phyloP scores from a whole-genome alignment of 53 echinoderm and acorn worm genomes.

The Luidia sarsii region DNA sequence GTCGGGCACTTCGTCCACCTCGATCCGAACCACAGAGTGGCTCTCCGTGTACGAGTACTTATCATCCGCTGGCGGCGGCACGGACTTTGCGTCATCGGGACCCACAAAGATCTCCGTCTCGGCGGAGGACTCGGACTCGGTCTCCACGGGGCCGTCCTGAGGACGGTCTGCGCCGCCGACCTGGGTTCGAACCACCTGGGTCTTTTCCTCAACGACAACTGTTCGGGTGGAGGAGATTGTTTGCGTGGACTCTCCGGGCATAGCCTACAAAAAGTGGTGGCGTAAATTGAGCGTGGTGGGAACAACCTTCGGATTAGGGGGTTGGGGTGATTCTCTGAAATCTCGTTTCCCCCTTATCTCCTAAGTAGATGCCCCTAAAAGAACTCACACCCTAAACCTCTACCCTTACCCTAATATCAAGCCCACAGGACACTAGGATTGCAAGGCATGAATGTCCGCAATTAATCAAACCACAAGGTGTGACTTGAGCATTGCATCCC shows the following conservation, averaged over 20 bases:
- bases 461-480: no score
- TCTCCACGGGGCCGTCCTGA: slow-evolving; percentile 64
- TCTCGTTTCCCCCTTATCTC: no score
- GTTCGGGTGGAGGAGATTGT: slow-evolving; percentile 56
- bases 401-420: no score
- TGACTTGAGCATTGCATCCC: no score
- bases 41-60: slow-evolving; percentile 31
- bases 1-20: slow-evolving; percentile 87
- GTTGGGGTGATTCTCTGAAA: no score
- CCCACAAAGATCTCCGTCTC: slow-evolving; percentile 90
- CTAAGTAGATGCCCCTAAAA: no score
- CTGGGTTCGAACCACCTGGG: slow-evolving; percentile 68
- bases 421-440: no score
- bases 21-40: slow-evolving; percentile 57
- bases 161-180: slow-evolving; percentile 34
- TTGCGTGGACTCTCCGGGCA: slow-evolving; percentile 45
- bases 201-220: slow-evolving; percentile 79
- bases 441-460: no score
- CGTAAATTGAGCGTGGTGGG: slow-evolving; percentile 44
- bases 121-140: slow-evolving; percentile 76
- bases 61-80: slow-evolving; percentile 29
- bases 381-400: no score
- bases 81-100: slow-evolving; percentile 35
- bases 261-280: slow-evolving; percentile 55
- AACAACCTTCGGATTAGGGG: no score